Conservation (phyloP, 2,888 invertebrate species). For the Branchinecta sandiegonensis region DNA sequence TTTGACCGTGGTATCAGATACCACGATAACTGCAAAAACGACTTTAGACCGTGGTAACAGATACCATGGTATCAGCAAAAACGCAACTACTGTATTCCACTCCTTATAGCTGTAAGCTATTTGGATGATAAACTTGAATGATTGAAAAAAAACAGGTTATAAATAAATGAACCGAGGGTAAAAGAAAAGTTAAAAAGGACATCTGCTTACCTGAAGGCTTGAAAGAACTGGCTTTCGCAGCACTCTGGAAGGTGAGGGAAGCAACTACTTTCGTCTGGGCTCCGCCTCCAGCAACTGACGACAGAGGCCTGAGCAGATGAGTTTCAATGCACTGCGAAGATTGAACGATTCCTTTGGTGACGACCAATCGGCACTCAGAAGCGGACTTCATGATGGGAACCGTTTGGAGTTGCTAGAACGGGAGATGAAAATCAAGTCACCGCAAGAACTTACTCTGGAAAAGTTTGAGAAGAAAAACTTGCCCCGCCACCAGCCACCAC, state of each 20-base stretch:
- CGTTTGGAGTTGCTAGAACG: conserved; percentile 40
- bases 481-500: no score
- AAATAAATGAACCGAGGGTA: no score
- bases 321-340: conserved; percentile 50
- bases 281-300: conserved; percentile 31
- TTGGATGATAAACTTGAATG: no score
- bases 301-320: conserved; percentile 58
- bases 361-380: conserved; percentile 49
- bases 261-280: conserved; percentile 14
- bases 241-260: not conserved
- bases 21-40: no score
- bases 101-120: no score
- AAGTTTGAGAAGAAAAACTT: no score
- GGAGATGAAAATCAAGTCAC: not conserved
- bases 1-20: no score
- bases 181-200: not conserved
- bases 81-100: no score
- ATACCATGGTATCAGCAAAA: no score
- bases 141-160: no score
- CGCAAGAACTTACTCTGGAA: no score
- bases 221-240: not conserved
- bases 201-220: not conserved
- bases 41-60: no score
- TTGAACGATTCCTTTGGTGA: conserved; percentile 51
- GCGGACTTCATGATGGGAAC: conserved; percentile 45